Evolutionary conservation across 2,113 vertebrate genomes (phyloP).

Genomic region (Oryzias curvinotus): DNA sequence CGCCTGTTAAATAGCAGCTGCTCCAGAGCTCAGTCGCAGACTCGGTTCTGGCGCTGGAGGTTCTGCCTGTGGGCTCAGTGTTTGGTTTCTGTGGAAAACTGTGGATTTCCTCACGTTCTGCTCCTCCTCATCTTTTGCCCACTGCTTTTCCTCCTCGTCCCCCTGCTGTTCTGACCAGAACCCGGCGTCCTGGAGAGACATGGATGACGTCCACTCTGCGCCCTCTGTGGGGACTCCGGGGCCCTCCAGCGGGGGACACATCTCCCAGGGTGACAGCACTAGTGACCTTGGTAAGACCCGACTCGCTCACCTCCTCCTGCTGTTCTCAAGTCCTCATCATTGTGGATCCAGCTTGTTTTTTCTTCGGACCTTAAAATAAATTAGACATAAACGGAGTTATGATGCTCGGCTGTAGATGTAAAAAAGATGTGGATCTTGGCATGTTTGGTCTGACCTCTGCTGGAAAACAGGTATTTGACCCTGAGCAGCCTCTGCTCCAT

Average conservation of each 20-base stretch:
- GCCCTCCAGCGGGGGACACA: constrained; percentile 94
- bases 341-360: no score
- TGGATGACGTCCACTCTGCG: constrained; percentile 92
- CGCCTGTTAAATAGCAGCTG: constrained; percentile 62
- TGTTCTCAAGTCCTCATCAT: constrained; percentile 8
- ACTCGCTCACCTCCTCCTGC: constrained; percentile 26
- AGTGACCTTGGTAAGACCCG: constrained; percentile 91
- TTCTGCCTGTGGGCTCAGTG: constrained; percentile 13
- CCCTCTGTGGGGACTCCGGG: constrained; percentile 95
- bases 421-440: no score
- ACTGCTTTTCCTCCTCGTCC: constrained; percentile 6
- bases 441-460: no score
- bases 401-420: no score
- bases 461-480: no score
- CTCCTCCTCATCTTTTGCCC: constrained; percentile 22
- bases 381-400: no score
- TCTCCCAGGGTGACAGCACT: constrained; percentile 97
- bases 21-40: constrained; percentile 16
- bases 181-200: constrained; percentile 84
- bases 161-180: constrained; percentile 74
- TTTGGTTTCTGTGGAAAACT: constrained; percentile 24
- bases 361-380: no score
- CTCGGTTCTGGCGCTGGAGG: neutral
- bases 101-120: neutral
- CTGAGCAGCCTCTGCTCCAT: no score